phyloP scores from a whole-genome alignment of 92 coral and sea anemone genomes.

The Paramuricea clavata region DNA sequence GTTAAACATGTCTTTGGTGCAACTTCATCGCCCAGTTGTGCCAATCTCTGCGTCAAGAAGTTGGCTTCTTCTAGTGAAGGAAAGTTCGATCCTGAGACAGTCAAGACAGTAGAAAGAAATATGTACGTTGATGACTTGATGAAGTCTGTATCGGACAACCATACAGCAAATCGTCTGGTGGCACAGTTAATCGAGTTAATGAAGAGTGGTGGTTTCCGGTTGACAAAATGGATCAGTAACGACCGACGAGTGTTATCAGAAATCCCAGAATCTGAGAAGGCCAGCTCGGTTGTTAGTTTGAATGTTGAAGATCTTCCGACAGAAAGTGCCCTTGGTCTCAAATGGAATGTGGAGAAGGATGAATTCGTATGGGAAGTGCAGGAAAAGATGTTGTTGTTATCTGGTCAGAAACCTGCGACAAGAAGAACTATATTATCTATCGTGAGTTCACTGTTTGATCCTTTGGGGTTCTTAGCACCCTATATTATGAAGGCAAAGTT shows the following conservation, averaged over 20 bases:
- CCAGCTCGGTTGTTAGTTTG: conserved; percentile 42
- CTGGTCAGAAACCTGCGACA: conserved; percentile 27
- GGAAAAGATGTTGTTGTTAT: neutral
- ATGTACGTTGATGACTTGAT: conserved; percentile 67
- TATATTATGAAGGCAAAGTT: conserved; percentile 58
- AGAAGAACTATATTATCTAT: conserved; percentile 34
- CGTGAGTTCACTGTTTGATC: conserved; percentile 56
- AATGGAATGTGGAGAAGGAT: conserved; percentile 33
- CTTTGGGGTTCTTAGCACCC: conserved; percentile 56
- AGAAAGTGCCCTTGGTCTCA: conserved; percentile 29
- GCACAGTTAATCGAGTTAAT: conserved; percentile 53
- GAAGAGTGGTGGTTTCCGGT: conserved; percentile 59
- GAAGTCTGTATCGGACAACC: conserved; percentile 50
- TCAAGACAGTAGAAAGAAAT: conserved; percentile 50
- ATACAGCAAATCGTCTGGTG: conserved; percentile 38
- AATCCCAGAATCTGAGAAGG: conserved; percentile 61
- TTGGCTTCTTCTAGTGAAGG: conserved; percentile 40
- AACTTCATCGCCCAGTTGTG: conserved; percentile 32
- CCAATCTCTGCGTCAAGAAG: conserved; percentile 57
- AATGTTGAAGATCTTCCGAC: conserved; percentile 62
- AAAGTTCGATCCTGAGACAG: conserved; percentile 48
- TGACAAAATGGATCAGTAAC: conserved; percentile 63
- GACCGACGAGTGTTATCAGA: conserved; percentile 48
- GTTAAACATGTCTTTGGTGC: conserved; percentile 56
- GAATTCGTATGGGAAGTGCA: conserved; percentile 28